Percentiles rank a stretch among this genome's conserved stretches.
phyloP scores from a whole-genome alignment of 30 jellyfish, hydroid and myxozoan genomes.

The Pelagia noctiluca region DNA sequence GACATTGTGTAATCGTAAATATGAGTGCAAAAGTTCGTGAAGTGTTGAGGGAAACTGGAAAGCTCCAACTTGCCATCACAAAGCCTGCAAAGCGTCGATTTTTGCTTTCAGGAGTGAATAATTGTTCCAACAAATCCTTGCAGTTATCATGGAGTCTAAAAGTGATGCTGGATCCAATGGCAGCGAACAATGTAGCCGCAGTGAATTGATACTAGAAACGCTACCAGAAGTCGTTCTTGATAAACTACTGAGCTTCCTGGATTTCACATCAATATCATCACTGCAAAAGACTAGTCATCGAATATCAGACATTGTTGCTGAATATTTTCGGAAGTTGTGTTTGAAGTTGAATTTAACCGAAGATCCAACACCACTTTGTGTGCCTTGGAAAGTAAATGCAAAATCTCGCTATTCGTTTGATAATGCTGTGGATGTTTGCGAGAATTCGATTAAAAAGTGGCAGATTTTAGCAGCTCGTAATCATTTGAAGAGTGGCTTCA shows the following conservation, averaged over 20 bases:
- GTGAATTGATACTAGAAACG: neutral
- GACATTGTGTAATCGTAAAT: no score
- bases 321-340: conserved; percentile 24
- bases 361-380: conserved; percentile 46
- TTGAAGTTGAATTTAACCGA: neutral
- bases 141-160: no score
- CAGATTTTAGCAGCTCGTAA: conserved; percentile 7
- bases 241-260: neutral
- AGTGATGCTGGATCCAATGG: no score
- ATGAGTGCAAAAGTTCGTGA: no score
- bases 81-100: no score
- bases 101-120: no score
- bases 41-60: no score
- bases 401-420: conserved; percentile 17
- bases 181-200: no score
- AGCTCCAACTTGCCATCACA: no score
- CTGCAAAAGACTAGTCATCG: conserved; percentile 19
- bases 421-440: conserved; percentile 24
- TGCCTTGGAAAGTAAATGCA: conserved; percentile 48
- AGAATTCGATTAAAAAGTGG: conserved; percentile 27
- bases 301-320: neutral
- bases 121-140: no score
- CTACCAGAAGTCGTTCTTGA: conserved; percentile 32
- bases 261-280: conserved; percentile 3
- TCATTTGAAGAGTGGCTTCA: neutral